A percentile compares a stretch with the other conserved stretches of the same genome.
Conservation (phyloP, 2,797 vertebrate species). For the Lithobates pipiens region DNA sequence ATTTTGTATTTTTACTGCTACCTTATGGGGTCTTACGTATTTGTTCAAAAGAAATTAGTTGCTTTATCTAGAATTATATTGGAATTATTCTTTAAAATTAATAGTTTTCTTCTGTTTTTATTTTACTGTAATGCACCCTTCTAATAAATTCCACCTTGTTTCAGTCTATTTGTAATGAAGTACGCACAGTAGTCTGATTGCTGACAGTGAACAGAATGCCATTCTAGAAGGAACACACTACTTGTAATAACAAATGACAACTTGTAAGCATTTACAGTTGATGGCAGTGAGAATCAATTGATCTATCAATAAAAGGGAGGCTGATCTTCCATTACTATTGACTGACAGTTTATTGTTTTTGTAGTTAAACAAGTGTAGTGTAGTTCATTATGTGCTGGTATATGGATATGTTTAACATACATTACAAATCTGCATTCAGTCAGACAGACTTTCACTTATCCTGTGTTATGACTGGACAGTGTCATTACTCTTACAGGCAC, state of each 20-base stretch:
- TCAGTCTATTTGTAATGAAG: constrained; percentile 12
- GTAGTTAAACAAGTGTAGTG: constrained; percentile 61
- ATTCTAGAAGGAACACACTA: constrained; percentile 23
- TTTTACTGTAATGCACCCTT: too few relatives aligned
- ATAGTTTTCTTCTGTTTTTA: too few relatives aligned
- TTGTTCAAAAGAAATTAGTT: too few relatives aligned
- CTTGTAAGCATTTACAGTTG: constrained; percentile 38
- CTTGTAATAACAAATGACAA: constrained; percentile 56
- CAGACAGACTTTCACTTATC: constrained; percentile 9
- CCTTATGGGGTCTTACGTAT: too few relatives aligned
- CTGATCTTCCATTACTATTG: constrained; percentile 68
- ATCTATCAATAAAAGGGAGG: constrained; percentile 68
- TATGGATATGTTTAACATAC: constrained; percentile 37
- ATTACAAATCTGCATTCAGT: constrained; percentile 39
- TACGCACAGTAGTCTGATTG: not conserved
- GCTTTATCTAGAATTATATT: too few relatives aligned
- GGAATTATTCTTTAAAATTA: too few relatives aligned
- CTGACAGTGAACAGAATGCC: constrained; percentile 13
- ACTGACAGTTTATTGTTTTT: constrained; percentile 62
- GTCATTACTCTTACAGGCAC: constrained; percentile 12
- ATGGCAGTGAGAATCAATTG: constrained; percentile 64
- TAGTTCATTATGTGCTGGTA: constrained; percentile 46
- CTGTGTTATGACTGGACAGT: constrained; percentile 7
- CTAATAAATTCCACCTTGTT: not conserved
- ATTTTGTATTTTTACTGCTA: too few relatives aligned